A percentile compares a stretch with the other conserved stretches of the same genome.
Conservation (phyloP, 2,797 vertebrate genomes). For the Cossypha dichroa region DNA sequence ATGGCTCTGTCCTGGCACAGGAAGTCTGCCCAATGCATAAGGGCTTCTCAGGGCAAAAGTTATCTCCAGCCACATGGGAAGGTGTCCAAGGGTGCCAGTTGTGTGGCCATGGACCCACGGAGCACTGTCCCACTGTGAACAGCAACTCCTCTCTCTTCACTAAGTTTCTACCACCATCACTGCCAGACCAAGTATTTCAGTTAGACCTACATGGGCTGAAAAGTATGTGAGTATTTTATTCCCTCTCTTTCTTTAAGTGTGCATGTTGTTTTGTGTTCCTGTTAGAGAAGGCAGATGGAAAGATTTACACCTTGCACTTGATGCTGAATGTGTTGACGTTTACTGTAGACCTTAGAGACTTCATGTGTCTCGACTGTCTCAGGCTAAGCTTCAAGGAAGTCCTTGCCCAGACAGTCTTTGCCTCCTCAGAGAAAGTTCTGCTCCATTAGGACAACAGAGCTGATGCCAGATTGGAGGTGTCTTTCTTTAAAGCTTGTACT, state of each 20-base stretch:
- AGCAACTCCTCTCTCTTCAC: background rate
- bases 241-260: background rate
- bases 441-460: background rate
- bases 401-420: background rate
- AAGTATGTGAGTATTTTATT: background rate
- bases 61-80: background rate
- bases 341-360: background rate
- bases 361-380: background rate
- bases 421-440: background rate
- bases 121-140: background rate
- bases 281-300: slow-evolving; percentile 12
- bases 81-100: background rate
- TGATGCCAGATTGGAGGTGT: background rate
- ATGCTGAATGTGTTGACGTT: background rate
- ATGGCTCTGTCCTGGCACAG: background rate
- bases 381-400: background rate
- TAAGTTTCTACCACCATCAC: background rate
- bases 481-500: background rate
- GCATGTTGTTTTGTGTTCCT: background rate
- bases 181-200: background rate
- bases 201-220: background rate
- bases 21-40: background rate
- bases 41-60: background rate
- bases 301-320: slow-evolving; percentile 2
- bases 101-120: accelerated